Base-by-base conservation (phyloP, 1,140 invertebrate species). In the Meteorus sp. region DNA sequence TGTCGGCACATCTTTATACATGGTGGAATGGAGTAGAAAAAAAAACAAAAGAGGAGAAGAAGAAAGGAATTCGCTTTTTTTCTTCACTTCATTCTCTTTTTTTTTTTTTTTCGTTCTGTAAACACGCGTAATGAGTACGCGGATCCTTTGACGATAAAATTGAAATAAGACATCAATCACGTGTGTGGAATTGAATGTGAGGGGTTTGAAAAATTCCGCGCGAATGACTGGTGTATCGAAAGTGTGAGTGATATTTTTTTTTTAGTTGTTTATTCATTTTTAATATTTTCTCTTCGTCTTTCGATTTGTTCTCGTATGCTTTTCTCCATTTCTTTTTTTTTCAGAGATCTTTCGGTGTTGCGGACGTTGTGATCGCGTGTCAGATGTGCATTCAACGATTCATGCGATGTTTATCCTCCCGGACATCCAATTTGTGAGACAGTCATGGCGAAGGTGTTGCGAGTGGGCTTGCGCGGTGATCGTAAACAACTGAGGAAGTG, bases 351-450 rank as follows among this genome's bases (percentile, higher is more conserved):
- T n/a, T n/a, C n/a, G n/a, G n/a, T n/a, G n/a, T n/a, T n/a, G n/a
- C n/a, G 57, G 51, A 31, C 27, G 37, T 47, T 45, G 27, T 44
- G 45, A 66, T 50, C 17, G 27, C 29, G 35, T 63, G 65, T 64
- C 62, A 62, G 8, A 56, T 15, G 35, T 31, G 54, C 56, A 59
- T 59, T 64, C 64, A 60, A 67, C 60, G 58, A 63, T 19, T 56
- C 50, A 58, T 55, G 51, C 59, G 52, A 60, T 45, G 63, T 65
- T 61, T 65, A 64, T 67, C 60, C 55, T 60, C 45, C 31, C 33
- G 50, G 65, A 65, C 63, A 63, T 62, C 54, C 59, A 58, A 67
- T 67, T 59, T 52, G 56, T 35, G 19, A 64, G 58, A 45, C 55
- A 47, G 60, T 62, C 35, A 44, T 23, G 8, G 6, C 11, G 20